Evolutionary conservation across 2,888 invertebrate genomes (phyloP).

Genomic region (Catonia carolina): DNA sequence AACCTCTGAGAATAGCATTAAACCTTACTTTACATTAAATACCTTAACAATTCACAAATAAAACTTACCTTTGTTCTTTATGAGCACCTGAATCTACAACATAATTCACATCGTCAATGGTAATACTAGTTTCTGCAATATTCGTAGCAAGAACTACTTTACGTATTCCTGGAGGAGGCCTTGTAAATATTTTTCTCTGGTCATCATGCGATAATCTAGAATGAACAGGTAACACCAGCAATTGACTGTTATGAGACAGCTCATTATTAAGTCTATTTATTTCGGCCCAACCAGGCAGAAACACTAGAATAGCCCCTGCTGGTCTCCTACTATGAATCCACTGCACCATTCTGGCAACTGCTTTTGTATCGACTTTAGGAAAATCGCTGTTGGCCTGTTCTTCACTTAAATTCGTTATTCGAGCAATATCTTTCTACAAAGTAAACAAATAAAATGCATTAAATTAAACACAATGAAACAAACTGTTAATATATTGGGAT

Average conservation of each 20-base stretch:
- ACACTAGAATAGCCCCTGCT: conserved; percentile 64
- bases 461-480: conserved; percentile 22
- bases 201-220: conserved; percentile 54
- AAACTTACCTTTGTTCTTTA: conserved; percentile 45
- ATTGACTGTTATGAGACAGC: conserved; percentile 6
- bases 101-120: conserved; percentile 61
- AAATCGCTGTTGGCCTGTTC: not conserved
- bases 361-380: conserved; percentile 39
- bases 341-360: conserved; percentile 49
- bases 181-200: conserved; percentile 52
- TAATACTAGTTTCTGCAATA: conserved; percentile 66
- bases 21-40: too few relatives aligned
- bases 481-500: too few relatives aligned
- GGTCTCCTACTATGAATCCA: conserved; percentile 52
- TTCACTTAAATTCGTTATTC: not conserved
- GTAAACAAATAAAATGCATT: conserved; percentile 1
- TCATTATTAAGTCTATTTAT: conserved; percentile 50
- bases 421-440: conserved; percentile 19
- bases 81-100: conserved; percentile 54
- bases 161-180: conserved; percentile 47
- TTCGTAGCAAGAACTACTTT: conserved; percentile 67
- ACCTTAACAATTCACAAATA: too few relatives aligned
- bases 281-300: conserved; percentile 69
- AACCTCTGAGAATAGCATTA: too few relatives aligned
- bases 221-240: conserved; percentile 50